These are phyloP conservation scores for Brachypteracias leptosomus DNA, from an alignment of 2,113 vertebrate species.

Conservation along the genomic window DNA sequence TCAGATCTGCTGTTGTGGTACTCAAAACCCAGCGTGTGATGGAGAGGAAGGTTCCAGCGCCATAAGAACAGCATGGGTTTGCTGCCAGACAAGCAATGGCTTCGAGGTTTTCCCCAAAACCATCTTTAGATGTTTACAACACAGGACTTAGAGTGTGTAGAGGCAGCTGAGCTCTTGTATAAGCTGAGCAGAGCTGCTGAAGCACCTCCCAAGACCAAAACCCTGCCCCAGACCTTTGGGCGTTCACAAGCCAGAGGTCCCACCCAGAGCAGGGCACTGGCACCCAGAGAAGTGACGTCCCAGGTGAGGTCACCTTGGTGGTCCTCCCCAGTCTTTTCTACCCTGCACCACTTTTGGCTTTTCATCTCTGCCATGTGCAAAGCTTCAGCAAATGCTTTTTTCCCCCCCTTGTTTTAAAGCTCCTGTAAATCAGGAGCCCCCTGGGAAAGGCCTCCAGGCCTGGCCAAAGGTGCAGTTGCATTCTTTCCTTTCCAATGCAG, in stretches of 20 bases:
- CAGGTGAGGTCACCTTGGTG: neutral
- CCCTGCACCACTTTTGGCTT: neutral
- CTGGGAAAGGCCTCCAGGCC: neutral
- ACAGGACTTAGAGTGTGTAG: accelerated
- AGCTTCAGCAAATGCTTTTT: neutral
- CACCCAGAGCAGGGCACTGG: neutral
- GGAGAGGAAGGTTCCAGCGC: neutral
- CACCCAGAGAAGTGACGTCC: neutral
- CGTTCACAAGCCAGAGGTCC: accelerated
- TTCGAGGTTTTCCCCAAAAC: neutral
- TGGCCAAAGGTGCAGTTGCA: neutral
- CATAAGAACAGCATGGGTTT: neutral
- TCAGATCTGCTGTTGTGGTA: accelerated
- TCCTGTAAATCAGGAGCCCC: neutral
- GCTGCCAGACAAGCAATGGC: neutral
- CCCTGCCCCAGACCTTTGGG: neutral
- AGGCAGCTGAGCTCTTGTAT: neutral
- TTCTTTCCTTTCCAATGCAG: neutral
- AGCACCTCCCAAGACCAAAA: neutral
- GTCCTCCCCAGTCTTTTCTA: neutral
- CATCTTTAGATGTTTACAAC: neutral
- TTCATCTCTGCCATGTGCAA: neutral
- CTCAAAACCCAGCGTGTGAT: accelerated
- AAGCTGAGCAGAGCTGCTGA: neutral
- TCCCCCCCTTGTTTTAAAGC: neutral